Percentiles rank a stretch among this genome's conserved stretches.
phyloP scores from a whole-genome alignment of 2,113 vertebrate genomes.

The Grammomys dolichurus region DNA sequence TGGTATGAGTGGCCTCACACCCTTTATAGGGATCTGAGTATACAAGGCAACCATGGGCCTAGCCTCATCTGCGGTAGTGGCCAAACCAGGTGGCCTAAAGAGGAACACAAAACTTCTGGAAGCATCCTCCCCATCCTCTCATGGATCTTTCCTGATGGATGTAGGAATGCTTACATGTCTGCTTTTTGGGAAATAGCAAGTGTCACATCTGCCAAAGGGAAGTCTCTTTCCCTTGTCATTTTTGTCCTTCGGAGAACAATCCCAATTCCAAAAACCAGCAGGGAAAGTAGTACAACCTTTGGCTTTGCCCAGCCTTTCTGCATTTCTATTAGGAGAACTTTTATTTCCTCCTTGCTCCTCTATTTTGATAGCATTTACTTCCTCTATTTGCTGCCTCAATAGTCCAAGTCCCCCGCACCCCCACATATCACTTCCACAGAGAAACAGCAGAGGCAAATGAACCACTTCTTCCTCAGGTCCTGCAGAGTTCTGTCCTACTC shows the following conservation, averaged over 20 bases:
- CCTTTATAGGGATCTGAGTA: background rate
- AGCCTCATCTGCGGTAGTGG: conserved; percentile 64
- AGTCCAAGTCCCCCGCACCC: conserved; percentile 53
- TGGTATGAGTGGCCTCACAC: background rate
- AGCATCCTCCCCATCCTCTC: conserved; percentile 53
- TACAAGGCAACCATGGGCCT: conserved; percentile 7
- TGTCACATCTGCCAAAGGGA: background rate
- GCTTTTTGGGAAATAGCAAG: background rate
- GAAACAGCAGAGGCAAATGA: conserved; percentile 76
- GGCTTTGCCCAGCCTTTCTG: background rate
- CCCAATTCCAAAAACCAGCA: background rate
- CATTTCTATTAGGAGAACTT: conserved; percentile 68
- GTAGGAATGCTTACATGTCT: background rate
- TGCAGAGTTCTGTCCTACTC: conserved; percentile 13
- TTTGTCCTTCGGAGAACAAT: background rate
- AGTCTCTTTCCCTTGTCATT: background rate
- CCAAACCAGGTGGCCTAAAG: conserved; percentile 76
- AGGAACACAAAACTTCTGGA: conserved; percentile 78
- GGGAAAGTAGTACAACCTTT: background rate
- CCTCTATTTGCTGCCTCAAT: conserved; percentile 79
- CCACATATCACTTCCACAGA: conserved; percentile 76
- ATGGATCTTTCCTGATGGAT: conserved; percentile 13
- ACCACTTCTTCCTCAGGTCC: conserved; percentile 73
- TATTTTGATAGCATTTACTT: conserved; percentile 80
- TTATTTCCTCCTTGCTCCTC: conserved; percentile 79